These are phyloP conservation scores for Capreolus pygargus DNA, from an alignment of 2,113 vertebrate species.

Conservation along the genomic window DNA sequence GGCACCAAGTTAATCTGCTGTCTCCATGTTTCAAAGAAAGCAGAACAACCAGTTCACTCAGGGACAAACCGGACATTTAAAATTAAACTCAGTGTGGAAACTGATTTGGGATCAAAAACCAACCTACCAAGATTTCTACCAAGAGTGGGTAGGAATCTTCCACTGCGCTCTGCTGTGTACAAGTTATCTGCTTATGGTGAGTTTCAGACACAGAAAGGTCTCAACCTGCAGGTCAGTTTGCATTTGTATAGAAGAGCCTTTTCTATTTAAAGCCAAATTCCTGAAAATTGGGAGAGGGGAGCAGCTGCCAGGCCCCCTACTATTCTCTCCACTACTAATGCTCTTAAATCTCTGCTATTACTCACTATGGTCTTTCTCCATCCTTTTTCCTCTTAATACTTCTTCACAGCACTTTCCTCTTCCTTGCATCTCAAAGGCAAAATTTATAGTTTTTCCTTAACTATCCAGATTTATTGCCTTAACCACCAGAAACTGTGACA, in stretches of 20 bases:
- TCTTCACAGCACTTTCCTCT: neutral
- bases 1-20: neutral
- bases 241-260: neutral
- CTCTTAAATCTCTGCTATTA: neutral
- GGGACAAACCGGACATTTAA: neutral
- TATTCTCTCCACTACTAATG: neutral
- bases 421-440: neutral
- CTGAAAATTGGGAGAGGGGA: neutral
- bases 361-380: neutral
- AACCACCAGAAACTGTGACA: neutral
- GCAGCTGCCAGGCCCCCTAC: neutral
- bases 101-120: neutral
- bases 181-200: neutral
- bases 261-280: neutral
- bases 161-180: neutral
- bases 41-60: neutral
- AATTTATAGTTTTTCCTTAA: neutral
- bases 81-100: neutral
- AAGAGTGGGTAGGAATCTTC: neutral
- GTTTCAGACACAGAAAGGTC: neutral
- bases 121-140: neutral
- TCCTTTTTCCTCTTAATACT: neutral
- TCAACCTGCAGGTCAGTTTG: neutral
- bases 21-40: constrained; percentile 35
- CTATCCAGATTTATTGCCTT: neutral